Base-by-base conservation (phyloP, 2,797 vertebrate species). In the Cichlasoma orientale region DNA sequence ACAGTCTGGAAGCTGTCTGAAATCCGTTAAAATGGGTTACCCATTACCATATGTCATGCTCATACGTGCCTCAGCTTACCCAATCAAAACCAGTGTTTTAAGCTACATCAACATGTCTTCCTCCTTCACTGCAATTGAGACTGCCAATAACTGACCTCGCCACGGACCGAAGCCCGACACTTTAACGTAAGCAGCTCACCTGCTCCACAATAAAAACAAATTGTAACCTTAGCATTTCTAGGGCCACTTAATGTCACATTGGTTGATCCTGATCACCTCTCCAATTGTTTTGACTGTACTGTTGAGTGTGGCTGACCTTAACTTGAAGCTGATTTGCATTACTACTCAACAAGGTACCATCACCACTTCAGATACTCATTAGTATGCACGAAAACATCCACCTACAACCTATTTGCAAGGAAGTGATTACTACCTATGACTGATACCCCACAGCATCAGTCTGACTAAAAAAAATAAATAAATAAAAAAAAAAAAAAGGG, bases 301-400 rank as follows among this genome's bases (percentile, higher is more conserved):
- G 4, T 10, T 63, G 59, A 16, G 19, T 21, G 57, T 23, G 33
- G 57, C n/a, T 9, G 61, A 47, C 23, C 23, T 19, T 4, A 66
- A 47, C 61, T 27, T 7, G 4, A 66, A 47, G 3, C 14, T 47
- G 23, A 47, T 66, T 66, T 66, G 61, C 16, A 27, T 47, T 66
- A 47, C 61, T 1, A 66, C 38, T 19, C 38, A 41, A 23, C n/a
- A 66, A 54, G 44, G 44, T 6, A 5, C 31, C 33, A 47, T 47
- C 61, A 66, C 8, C 38, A 44, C 44, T 47, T 47, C 23, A 66
- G 23, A 66, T 19, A 47, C 61, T 44, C 38, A 44, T 44, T 12
- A 27, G 68, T 38, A 47, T 25, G 36, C 59, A 61, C 56, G 66
- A 29, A 79, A 77, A 77, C 74, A 63, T 53, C 79, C 76, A 72